These are phyloP conservation scores for Phasia obesa DNA, from an alignment of 2,888 invertebrate species.

Conservation along the genomic window DNA sequence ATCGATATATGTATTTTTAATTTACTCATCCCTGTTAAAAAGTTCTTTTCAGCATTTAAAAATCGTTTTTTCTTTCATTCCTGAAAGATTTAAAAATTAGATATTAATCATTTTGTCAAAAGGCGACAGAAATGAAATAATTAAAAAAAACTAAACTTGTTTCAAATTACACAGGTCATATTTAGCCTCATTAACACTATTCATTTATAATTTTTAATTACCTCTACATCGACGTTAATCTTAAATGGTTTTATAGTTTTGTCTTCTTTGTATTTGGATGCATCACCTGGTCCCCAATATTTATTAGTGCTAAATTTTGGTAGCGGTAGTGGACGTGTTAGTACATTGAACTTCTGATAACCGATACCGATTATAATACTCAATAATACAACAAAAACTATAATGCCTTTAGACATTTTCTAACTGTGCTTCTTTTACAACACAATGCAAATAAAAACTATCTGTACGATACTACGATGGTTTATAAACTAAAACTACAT, in stretches of 20 bases:
- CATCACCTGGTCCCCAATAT: conserved; percentile 81
- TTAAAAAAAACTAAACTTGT: no score
- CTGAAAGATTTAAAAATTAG: no score
- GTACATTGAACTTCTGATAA: conserved; percentile 74
- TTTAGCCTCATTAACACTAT: not conserved
- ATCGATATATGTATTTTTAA: no score
- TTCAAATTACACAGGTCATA: no score
- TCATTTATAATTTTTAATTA: conserved; percentile 43
- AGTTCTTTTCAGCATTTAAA: no score
- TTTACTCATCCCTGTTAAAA: no score
- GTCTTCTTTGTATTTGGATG: conserved; percentile 77
- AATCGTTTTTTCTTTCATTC: no score
- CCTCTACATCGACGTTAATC: conserved; percentile 73
- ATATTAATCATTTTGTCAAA: no score
- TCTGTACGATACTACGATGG: not conserved
- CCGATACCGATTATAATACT: conserved; percentile 64
- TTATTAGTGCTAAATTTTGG: conserved; percentile 78
- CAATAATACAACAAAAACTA: conserved; percentile 48
- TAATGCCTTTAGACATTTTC: conserved; percentile 38
- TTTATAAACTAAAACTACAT: conserved; percentile 18
- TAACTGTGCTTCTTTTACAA: not conserved
- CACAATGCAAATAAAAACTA: no score
- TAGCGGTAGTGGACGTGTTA: conserved; percentile 77
- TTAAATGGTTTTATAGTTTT: conserved; percentile 76
- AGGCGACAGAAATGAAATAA: no score